Evolutionary conservation across 2,797 vertebrate genomes (phyloP).

Genomic region (Pangasius djambal): DNA sequence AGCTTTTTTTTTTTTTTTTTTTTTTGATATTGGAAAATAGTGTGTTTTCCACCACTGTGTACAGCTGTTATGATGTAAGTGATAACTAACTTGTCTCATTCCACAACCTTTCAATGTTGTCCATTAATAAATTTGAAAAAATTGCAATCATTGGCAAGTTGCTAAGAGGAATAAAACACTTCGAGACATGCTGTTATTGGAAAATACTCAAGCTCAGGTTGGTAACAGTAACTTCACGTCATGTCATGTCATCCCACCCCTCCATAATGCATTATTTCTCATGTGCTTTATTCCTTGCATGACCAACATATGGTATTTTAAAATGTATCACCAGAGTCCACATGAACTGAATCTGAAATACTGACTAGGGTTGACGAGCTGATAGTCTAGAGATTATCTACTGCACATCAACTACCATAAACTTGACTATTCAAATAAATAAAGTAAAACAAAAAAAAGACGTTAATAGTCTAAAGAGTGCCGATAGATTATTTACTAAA

Average conservation of each 20-base stretch:
- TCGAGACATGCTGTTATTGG: neutral
- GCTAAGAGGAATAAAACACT: neutral
- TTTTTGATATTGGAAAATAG: neutral
- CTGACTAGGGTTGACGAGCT: no score
- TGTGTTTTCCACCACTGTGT: no score
- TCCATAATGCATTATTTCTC: neutral
- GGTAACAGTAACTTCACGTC: neutral
- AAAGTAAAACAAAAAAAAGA: neutral
- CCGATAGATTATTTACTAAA: neutral
- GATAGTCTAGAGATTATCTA: no score
- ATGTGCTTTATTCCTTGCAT: neutral
- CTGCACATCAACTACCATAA: neutral
- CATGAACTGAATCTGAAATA: neutral
- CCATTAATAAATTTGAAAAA: no score
- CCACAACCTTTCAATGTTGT: neutral
- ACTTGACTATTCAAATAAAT: neutral
- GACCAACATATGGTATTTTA: neutral
- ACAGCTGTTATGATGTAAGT: no score
- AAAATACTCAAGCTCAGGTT: neutral
- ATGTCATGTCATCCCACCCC: neutral
- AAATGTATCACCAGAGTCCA: neutral
- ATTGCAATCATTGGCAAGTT: no score
- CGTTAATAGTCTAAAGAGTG: neutral
- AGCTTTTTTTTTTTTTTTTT: neutral
- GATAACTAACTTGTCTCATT: no score